Evolutionary conservation across 2,113 vertebrate species (phyloP).

Genomic region (Paralichthys olivaceus): DNA sequence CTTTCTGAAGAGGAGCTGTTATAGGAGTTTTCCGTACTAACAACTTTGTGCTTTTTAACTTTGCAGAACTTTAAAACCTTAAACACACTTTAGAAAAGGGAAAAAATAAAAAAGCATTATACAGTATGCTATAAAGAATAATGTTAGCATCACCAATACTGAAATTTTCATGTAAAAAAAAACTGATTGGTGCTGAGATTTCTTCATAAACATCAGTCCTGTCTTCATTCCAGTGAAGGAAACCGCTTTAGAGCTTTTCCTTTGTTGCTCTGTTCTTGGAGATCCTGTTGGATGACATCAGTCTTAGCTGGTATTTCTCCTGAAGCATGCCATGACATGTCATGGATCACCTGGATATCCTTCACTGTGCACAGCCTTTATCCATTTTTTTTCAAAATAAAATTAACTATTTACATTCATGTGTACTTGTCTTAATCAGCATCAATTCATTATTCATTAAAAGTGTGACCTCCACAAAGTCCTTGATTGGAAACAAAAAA

Average conservation of each 20-base stretch:
- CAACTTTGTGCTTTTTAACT: too few relatives aligned
- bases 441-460: constrained; percentile 7
- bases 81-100: too few relatives aligned
- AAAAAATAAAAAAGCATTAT: too few relatives aligned
- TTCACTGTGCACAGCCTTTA: neutral
- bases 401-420: neutral
- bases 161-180: constrained; percentile 1
- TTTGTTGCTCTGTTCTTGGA: constrained; percentile 17
- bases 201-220: constrained; percentile 33
- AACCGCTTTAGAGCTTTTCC: constrained; percentile 5
- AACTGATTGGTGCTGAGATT: constrained; percentile 18
- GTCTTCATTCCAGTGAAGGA: constrained; percentile 19
- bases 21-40: too few relatives aligned
- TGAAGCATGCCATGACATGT: neutral
- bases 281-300: constrained; percentile 16
- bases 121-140: too few relatives aligned
- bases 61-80: too few relatives aligned
- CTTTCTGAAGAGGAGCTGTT: too few relatives aligned
- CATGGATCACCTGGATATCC: neutral
- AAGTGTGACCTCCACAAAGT: constrained; percentile 11
- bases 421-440: neutral
- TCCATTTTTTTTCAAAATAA: constrained; percentile 1
- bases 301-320: constrained; percentile 11
- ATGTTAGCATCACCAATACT: too few relatives aligned
- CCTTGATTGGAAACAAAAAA: neutral